Evolutionary conservation across 2,888 invertebrate genomes (phyloP).

Genomic region (Eristalinus aeneus): DNA sequence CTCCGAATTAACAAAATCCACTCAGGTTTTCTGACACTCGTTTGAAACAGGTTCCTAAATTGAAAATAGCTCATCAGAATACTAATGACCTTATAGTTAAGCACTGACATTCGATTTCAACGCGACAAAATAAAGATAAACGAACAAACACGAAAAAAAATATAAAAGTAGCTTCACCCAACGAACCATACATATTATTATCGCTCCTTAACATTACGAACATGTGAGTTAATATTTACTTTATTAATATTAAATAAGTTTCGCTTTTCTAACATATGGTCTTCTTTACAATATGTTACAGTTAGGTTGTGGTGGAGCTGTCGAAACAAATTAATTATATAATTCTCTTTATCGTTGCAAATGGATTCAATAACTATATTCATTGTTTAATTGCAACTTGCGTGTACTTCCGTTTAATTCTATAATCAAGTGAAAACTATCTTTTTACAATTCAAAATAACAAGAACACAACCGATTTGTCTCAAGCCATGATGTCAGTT

Average conservation of each 20-base stretch:
- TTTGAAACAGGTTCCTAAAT: slow-evolving; percentile 58
- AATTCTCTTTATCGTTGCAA: slow-evolving; percentile 19
- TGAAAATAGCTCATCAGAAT: slow-evolving; percentile 53
- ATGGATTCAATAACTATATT: slow-evolving; percentile 19
- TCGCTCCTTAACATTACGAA: slow-evolving; percentile 42
- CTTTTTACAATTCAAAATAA: neutral
- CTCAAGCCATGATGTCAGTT: neutral
- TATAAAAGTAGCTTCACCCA: slow-evolving; percentile 1
- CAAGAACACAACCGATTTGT: neutral
- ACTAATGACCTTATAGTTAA: slow-evolving; percentile 55
- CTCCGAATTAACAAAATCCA: neutral
- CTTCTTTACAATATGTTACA: slow-evolving; percentile 23
- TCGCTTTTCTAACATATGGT: slow-evolving; percentile 41
- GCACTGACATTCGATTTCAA: slow-evolving; percentile 32
- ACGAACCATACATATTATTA: slow-evolving; percentile 19
- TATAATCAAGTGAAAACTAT: neutral
- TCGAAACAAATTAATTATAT: slow-evolving; percentile 58
- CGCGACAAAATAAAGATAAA: neutral
- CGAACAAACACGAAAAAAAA: neutral
- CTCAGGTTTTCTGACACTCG: neutral
- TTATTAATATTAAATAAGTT: slow-evolving; percentile 33
- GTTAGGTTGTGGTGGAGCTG: slow-evolving; percentile 42
- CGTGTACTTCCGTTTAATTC: neutral
- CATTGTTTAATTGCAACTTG: neutral
- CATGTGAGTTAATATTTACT: slow-evolving; percentile 61